phyloP scores from a whole-genome alignment of 2,113 vertebrate species.

The Pycnonotus jocosus region DNA sequence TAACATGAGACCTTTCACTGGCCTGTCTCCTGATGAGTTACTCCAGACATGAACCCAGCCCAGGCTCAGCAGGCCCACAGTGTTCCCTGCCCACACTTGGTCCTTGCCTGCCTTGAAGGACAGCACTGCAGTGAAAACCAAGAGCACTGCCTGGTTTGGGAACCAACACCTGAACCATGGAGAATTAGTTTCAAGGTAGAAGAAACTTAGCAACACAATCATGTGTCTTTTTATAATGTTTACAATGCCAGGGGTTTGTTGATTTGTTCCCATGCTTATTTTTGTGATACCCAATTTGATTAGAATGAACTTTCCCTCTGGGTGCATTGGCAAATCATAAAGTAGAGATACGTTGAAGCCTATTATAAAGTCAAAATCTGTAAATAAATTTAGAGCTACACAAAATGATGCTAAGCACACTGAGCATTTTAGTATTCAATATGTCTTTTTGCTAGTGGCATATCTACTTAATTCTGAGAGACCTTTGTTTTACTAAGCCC shows the following conservation, averaged over 20 bases:
- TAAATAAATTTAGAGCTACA: slow-evolving; percentile 66
- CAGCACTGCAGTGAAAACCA: background rate
- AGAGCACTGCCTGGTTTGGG: background rate
- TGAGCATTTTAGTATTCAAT: slow-evolving; percentile 67
- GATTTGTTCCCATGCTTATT: slow-evolving; percentile 42
- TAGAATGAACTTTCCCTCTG: slow-evolving; percentile 57
- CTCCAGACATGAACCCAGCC: background rate
- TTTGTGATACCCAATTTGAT: slow-evolving; percentile 60
- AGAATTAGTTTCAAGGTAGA: slow-evolving; percentile 58
- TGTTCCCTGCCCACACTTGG: background rate
- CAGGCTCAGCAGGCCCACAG: background rate
- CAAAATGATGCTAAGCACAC: slow-evolving; percentile 9
- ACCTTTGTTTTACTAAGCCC: slow-evolving; percentile 49
- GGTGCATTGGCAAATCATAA: slow-evolving; percentile 25
- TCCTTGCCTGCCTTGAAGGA: background rate
- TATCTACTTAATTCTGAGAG: slow-evolving; percentile 56
- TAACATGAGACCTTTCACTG: background rate
- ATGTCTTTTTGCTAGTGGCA: slow-evolving; percentile 60
- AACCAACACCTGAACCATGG: slow-evolving; percentile 5
- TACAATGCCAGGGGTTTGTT: slow-evolving; percentile 5
- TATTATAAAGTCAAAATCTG: slow-evolving; percentile 61
- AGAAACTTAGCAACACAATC: slow-evolving; percentile 31
- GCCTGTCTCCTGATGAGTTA: background rate
- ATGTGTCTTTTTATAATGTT: slow-evolving; percentile 40
- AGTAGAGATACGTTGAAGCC: slow-evolving; percentile 32